Evolutionary conservation across 1,140 invertebrate genomes (phyloP), one percentile per base, ranked within the genome.

Genomic region (Drosophila bipectinata): DNA sequence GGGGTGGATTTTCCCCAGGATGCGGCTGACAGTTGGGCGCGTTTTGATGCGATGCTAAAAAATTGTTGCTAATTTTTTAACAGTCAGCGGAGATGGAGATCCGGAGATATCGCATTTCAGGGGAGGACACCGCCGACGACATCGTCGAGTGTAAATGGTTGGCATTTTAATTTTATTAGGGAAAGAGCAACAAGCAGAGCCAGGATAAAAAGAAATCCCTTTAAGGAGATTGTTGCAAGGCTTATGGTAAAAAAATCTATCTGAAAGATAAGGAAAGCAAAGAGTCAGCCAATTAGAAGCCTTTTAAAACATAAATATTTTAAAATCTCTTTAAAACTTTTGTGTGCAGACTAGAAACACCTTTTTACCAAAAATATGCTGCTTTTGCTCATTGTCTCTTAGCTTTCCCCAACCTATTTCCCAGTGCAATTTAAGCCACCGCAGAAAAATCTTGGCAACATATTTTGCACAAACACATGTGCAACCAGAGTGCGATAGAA

Each of bases 61-160:
- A 85, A 85, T 85, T 82, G 82, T 82, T 88, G 83, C 83, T 82
- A 85, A 85, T 85, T 85, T 85, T 85, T 85, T 88, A 88, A 68
- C 66, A 77, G 77, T 56, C 66, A 72, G 54, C 51, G 64, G 64
- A 81, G 67, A 54, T 14, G 30, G 47, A 30, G 63, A 51, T 66
- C 63, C 59, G 69, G 30, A 68, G 73, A 49, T 83, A 83, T 83
- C 79, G 52, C 69, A 79, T 82, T 78, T 78, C 79, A 32, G 55
- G 34, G 28, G 7, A 49, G 34, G 39, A 45, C 4, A 18, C 21
- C 21, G 21, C 21, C 41, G 14, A 47, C 15, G 44, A 63, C 8
- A 28, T 44, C 68, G 76, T 51, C 76, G 62, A 87, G 81, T 87
- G 82, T 60, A 81, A 85, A 85, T 87, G 82, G 73, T 64, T 81